Evolutionary conservation across 2,797 vertebrate species (phyloP), one percentile per base, ranked within the genome.

Genomic region (Poeciliopsis turneri): DNA sequence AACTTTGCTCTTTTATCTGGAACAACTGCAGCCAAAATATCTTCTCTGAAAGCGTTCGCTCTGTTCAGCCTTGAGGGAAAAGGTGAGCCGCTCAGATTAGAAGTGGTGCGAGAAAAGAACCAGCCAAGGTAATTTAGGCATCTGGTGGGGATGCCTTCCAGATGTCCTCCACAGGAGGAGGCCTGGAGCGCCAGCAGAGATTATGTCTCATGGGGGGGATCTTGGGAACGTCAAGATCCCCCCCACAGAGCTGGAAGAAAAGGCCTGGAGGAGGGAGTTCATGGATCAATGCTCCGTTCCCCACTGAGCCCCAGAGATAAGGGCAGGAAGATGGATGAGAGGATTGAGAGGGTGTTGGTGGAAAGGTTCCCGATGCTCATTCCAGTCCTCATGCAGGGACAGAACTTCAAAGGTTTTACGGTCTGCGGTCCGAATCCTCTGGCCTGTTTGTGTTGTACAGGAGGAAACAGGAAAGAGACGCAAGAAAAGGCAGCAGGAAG

Each of bases 381-480:
- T 64, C 25, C 23, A 23, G 41, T n/a, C 20, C 28, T 59, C 23
- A 6, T 7, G 20, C 20, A 7, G 13, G 9, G 43, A 39, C 76
- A 78, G 53, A 71, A 1, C 43, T 53, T 64, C 66, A 78, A 49
- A 28, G 64, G 30, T 28, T 45, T 70, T 28, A 70, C n/a, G 68
- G 41, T 28, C 45, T 33, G 4, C 9, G 7, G 41, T n/a, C 51
- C 5, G 0, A 45, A 11, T 69, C 61, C 20, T 53, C 25, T 30
- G 33, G 25, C 57, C 12, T 45, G 28, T 69, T 74, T 45, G 51
- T n/a, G 11, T 57, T 71, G 39, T 39, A 57, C 12, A 61, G 25
- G 36, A 77, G 74, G 64, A 74, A 78, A 80, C 68, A 77, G 82
- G 76, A 78, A 81, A 36, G 2, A 39, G 3, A 53, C 41, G 66